Conservation (phyloP, 2,888 invertebrate genomes). For the Eristalinus sepulchralis region DNA sequence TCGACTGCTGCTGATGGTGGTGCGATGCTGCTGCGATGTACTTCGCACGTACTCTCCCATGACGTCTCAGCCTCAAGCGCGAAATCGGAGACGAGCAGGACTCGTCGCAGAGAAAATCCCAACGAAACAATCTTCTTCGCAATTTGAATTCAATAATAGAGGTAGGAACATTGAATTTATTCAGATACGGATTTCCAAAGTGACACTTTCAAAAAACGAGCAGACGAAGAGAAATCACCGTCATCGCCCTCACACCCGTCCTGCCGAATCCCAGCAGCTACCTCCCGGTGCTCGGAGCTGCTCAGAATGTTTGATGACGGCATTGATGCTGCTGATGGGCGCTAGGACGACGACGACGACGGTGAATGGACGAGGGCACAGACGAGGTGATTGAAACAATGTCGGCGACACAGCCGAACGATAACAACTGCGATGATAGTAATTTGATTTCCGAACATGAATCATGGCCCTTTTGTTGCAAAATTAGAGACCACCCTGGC, state of each 20-base stretch:
- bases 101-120: slow-evolving; percentile 51
- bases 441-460: slow-evolving; percentile 70
- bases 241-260: slow-evolving; percentile 5
- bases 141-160: slow-evolving; percentile 72
- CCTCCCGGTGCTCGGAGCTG: slow-evolving; percentile 22
- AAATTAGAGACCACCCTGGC: slow-evolving; percentile 42
- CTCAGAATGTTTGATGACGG: slow-evolving; percentile 63
- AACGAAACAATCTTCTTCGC: slow-evolving; percentile 70
- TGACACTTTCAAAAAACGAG: slow-evolving; percentile 55
- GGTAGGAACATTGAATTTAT: slow-evolving; percentile 70
- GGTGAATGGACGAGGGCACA: neutral
- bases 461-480: slow-evolving; percentile 66
- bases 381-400: slow-evolving; percentile 62
- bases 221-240: slow-evolving; percentile 2
- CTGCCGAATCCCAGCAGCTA: neutral
- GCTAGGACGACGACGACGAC: slow-evolving; percentile 35
- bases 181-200: slow-evolving; percentile 64
- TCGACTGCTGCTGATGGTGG: slow-evolving; percentile 27
- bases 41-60: slow-evolving; percentile 50
- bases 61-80: slow-evolving; percentile 56
- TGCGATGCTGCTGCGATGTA: neutral
- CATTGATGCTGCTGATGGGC: neutral
- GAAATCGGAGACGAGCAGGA: slow-evolving; percentile 57
- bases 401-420: slow-evolving; percentile 60
- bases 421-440: slow-evolving; percentile 66